phyloP scores from a whole-genome alignment of 2,797 vertebrate genomes.

The Allobates femoralis region DNA sequence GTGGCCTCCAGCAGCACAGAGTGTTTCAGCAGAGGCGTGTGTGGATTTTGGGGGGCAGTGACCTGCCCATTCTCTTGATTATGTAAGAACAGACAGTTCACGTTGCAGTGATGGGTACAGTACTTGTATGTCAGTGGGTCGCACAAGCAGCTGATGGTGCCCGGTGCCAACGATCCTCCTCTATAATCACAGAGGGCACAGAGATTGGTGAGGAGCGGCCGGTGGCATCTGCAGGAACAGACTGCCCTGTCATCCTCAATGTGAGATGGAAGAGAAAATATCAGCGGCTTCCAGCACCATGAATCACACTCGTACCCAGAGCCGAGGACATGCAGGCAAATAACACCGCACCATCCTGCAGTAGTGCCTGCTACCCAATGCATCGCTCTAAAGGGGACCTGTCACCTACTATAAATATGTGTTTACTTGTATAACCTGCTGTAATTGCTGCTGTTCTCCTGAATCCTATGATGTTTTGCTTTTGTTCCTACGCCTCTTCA shows the following conservation, averaged over 20 bases:
- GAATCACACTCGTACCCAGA: conserved; percentile 18
- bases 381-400: too few relatives aligned
- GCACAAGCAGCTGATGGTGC: conserved; percentile 17
- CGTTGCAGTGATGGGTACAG: conserved; percentile 30
- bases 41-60: background rate
- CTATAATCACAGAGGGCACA: background rate
- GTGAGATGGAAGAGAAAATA: conserved; percentile 33
- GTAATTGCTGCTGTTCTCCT: too few relatives aligned
- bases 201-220: conserved; percentile 22
- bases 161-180: conserved; percentile 33
- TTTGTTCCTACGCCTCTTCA: too few relatives aligned
- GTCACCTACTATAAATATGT: too few relatives aligned
- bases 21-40: background rate
- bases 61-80: background rate
- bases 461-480: too few relatives aligned
- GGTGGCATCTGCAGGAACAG: conserved; percentile 54
- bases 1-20: background rate
- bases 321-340: background rate
- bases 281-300: background rate
- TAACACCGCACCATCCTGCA: background rate
- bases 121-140: conserved; percentile 17
- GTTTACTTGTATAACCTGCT: too few relatives aligned
- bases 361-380: background rate
- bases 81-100: background rate
- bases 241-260: conserved; percentile 55